phyloP scores from a whole-genome alignment of 2,888 invertebrate species.

The Mimas tiliae region DNA sequence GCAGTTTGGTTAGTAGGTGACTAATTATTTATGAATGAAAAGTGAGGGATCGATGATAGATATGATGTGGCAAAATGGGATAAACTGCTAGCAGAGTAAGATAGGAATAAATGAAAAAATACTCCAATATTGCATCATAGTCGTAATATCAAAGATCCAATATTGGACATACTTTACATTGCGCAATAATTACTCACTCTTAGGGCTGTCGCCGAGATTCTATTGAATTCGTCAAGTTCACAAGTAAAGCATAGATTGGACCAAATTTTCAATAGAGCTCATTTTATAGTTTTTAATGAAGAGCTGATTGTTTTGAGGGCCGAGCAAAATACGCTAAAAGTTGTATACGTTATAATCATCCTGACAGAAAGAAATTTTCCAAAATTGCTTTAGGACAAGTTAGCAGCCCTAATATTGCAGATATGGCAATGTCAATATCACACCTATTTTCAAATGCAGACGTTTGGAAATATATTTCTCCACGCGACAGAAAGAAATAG shows the following conservation, averaged over 20 bases:
- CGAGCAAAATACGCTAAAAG: no score
- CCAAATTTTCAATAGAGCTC: no score
- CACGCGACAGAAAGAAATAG: conserved; percentile 3
- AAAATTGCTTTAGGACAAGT: background rate
- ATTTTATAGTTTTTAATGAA: no score
- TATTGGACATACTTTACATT: background rate
- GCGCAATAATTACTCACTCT: background rate
- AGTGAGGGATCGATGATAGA: no score
- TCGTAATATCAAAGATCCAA: background rate
- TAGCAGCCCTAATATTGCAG: background rate
- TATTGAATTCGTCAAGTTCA: background rate
- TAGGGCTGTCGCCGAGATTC: background rate
- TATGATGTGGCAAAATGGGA: no score
- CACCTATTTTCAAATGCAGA: conserved; percentile 26
- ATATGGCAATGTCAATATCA: background rate
- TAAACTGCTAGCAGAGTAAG: no score
- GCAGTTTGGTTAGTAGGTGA: no score
- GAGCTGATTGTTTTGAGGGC: no score
- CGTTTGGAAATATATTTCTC: conserved; percentile 29
- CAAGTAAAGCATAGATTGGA: no score
- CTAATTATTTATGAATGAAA: no score
- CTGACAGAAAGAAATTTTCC: no score
- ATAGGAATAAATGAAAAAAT: background rate
- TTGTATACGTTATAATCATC: no score
- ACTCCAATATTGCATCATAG: background rate